Evolutionary conservation across 2,888 invertebrate genomes (phyloP).

Genomic region (Frankliniella intonsa): DNA sequence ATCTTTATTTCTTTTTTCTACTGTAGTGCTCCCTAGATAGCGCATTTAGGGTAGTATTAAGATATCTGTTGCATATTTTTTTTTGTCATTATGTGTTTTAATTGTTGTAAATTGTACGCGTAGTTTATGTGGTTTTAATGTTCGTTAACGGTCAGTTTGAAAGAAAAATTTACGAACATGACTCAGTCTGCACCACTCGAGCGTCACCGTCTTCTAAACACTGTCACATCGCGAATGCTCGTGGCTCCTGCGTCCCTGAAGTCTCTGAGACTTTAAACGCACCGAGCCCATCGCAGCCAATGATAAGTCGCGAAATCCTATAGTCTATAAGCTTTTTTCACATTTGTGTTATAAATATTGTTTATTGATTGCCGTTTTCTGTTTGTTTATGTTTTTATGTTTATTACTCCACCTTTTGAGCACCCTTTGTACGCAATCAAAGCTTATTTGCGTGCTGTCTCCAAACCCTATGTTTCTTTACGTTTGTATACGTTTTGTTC

Average conservation of each 20-base stretch:
- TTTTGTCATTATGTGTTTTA: slow-evolving; percentile 29
- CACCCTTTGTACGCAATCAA: slow-evolving; percentile 10
- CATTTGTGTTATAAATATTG: slow-evolving; percentile 28
- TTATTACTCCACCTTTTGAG: background rate
- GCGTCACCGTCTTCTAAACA: background rate
- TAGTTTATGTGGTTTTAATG: slow-evolving; percentile 29
- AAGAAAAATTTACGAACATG: background rate
- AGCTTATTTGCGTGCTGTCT: background rate
- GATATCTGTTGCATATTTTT: slow-evolving; percentile 23
- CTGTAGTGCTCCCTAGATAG: slow-evolving; percentile 25
- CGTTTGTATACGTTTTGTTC: slow-evolving; percentile 26
- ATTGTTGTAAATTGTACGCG: slow-evolving; percentile 16
- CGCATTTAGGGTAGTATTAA: slow-evolving; percentile 6
- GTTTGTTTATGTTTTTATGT: slow-evolving; percentile 23
- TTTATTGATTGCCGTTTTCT: slow-evolving; percentile 18
- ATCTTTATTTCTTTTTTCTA: slow-evolving; percentile 34
- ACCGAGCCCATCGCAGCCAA: too few species aligned
- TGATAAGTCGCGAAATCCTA: background rate
- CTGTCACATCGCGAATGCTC: background rate
- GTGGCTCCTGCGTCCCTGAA: too few species aligned
- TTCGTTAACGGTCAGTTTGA: background rate
- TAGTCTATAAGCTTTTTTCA: background rate
- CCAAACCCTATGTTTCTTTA: slow-evolving; percentile 10
- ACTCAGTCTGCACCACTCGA: background rate
- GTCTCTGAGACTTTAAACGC: too few species aligned